Percentiles rank a stretch among this genome's conserved stretches.
Conservation (phyloP, 2,797 vertebrate species). For the Chanos chanos region DNA sequence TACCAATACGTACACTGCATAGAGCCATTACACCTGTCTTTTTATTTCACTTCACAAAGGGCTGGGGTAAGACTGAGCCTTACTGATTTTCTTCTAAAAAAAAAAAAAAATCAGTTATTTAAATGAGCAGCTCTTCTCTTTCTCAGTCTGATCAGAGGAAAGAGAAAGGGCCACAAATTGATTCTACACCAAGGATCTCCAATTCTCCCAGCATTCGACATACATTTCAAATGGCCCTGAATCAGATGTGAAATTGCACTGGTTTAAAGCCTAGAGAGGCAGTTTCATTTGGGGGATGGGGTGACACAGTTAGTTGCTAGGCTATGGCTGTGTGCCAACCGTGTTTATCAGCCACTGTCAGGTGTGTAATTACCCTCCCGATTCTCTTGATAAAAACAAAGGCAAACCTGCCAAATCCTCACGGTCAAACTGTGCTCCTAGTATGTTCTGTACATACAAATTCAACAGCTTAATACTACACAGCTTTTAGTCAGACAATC, state of each 20-base stretch:
- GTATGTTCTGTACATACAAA: no score
- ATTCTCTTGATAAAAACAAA: slow-evolving; percentile 35
- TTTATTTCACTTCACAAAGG: no score
- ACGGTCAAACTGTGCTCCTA: no score
- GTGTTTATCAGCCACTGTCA: slow-evolving; percentile 48
- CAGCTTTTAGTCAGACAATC: no score
- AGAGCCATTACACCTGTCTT: no score
- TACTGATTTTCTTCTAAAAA: no score
- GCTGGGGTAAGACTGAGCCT: no score
- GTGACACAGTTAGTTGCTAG: neutral
- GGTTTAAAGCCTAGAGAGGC: slow-evolving; percentile 32
- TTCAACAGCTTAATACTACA: no score
- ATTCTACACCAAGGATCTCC: neutral
- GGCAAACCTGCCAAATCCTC: neutral
- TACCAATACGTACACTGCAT: no score
- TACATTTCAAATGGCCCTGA: neutral
- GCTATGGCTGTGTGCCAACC: slow-evolving; percentile 38
- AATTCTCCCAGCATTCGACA: neutral
- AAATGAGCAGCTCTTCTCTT: no score
- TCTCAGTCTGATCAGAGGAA: no score
- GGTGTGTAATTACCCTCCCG: slow-evolving; percentile 42
- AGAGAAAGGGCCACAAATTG: neutral
- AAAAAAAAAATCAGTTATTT: no score
- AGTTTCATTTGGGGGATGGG: slow-evolving; percentile 44
- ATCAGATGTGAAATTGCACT: slow-evolving; percentile 46